These are phyloP conservation scores for Larimichthys polyactis DNA, from an alignment of 2,113 vertebrate genomes.

Conservation along the genomic window DNA sequence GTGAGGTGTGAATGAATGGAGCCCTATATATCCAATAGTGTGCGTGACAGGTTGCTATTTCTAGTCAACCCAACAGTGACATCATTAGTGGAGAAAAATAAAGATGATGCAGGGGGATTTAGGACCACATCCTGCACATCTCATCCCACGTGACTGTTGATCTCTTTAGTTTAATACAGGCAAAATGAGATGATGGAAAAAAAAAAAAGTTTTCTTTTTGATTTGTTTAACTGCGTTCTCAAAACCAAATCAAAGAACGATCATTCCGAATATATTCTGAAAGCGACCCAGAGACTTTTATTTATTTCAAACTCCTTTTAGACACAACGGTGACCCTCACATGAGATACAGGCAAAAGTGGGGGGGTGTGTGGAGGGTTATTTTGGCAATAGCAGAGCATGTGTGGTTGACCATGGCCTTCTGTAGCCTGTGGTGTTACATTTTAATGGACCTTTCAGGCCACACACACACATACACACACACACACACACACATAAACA, in stretches of 20 bases:
- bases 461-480: constrained; percentile 18
- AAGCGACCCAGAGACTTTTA: background rate
- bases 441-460: constrained; percentile 70
- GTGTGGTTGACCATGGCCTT: constrained; percentile 42
- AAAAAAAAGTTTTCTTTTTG: background rate
- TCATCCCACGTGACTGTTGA: constrained; percentile 13
- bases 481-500: background rate
- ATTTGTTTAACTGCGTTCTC: background rate
- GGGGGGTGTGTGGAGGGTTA: constrained; percentile 6
- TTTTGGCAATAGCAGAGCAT: constrained; percentile 55
- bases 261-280: background rate
- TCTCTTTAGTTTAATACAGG: background rate
- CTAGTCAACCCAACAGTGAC: constrained; percentile 50
- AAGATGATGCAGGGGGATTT: constrained; percentile 36
- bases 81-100: constrained; percentile 63
- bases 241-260: background rate
- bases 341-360: constrained; percentile 22
- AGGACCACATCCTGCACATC: constrained; percentile 18
- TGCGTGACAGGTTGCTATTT: constrained; percentile 51
- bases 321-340: constrained; percentile 14
- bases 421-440: constrained; percentile 70
- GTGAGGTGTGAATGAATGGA: constrained; percentile 33
- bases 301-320: background rate
- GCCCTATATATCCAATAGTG: constrained; percentile 32
- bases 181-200: background rate